Percentiles rank a stretch among this genome's conserved stretches.
These are phyloP conservation scores for Alligator sinensis DNA, from an alignment of 2,113 vertebrate genomes.

Conservation along the genomic window DNA sequence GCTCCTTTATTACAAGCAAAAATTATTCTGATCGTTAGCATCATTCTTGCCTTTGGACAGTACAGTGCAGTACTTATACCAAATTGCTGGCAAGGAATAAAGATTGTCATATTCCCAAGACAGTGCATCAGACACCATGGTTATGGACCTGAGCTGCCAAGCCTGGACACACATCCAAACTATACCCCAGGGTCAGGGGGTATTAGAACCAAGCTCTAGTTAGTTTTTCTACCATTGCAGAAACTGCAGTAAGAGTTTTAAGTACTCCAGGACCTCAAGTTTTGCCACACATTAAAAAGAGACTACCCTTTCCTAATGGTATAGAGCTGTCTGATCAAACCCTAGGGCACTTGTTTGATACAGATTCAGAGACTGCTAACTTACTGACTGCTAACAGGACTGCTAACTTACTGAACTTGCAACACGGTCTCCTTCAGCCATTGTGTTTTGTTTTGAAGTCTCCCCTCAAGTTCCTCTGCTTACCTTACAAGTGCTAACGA, in stretches of 20 bases:
- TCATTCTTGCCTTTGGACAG: not conserved
- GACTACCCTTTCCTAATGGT: too few relatives aligned
- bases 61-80: too few relatives aligned
- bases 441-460: not conserved
- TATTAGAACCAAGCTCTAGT: not conserved
- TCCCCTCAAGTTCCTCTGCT: not conserved
- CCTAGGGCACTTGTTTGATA: not conserved
- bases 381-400: not conserved
- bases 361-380: not conserved
- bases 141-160: not conserved
- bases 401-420: not conserved
- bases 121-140: not conserved
- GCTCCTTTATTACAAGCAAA: not conserved
- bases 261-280: not conserved
- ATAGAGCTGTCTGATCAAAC: not conserved
- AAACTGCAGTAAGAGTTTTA: not conserved
- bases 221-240: not conserved
- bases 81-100: not conserved
- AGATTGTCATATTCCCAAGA: not conserved
- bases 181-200: not conserved
- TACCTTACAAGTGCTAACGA: not conserved
- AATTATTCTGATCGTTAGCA: not conserved
- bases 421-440: not conserved
- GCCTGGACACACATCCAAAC: not conserved
- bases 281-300: not conserved